Percentiles rank a stretch among this genome's conserved stretches.
Conservation (phyloP, 1,140 invertebrate species). For the Brachionus asplanchnoidis region DNA sequence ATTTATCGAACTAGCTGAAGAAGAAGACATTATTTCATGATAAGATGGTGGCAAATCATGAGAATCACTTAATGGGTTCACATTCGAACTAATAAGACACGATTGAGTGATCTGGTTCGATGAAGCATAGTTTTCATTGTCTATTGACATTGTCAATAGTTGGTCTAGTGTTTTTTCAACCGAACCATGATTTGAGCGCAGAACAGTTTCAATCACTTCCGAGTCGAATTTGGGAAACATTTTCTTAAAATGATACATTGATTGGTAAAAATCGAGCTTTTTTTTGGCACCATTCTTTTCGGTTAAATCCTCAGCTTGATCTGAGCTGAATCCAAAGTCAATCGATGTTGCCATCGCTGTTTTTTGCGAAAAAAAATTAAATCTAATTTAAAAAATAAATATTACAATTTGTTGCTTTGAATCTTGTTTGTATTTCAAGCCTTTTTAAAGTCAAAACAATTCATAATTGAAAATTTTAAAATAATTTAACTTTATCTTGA, state of each 20-base stretch:
- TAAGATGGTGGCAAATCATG: constrained; percentile 28
- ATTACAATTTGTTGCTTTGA: not conserved
- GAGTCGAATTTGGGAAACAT: constrained; percentile 41
- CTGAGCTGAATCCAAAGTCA: not conserved
- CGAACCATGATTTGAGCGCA: constrained; percentile 10
- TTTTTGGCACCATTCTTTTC: not conserved
- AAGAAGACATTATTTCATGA: constrained; percentile 14
- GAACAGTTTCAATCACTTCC: constrained; percentile 11
- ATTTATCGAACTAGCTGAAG: not conserved
- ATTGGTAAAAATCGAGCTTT: constrained; percentile 25
- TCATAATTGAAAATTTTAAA: not conserved
- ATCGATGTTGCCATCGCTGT: not conserved
- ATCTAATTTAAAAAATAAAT: not conserved
- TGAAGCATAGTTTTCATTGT: not conserved
- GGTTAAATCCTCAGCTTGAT: not conserved
- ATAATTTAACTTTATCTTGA: not conserved
- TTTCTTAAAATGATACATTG: constrained; percentile 38
- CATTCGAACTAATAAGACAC: not conserved
- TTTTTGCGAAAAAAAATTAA: not conserved
- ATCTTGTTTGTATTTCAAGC: not conserved
- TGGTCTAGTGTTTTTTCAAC: constrained; percentile 29
- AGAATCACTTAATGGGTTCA: not conserved
- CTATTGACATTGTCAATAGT: constrained; percentile 15
- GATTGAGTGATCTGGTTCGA: not conserved
- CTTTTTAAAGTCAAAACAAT: not conserved